phyloP scores from a whole-genome alignment of 1,140 invertebrate species.

The Phymorhynchus buccinoides region DNA sequence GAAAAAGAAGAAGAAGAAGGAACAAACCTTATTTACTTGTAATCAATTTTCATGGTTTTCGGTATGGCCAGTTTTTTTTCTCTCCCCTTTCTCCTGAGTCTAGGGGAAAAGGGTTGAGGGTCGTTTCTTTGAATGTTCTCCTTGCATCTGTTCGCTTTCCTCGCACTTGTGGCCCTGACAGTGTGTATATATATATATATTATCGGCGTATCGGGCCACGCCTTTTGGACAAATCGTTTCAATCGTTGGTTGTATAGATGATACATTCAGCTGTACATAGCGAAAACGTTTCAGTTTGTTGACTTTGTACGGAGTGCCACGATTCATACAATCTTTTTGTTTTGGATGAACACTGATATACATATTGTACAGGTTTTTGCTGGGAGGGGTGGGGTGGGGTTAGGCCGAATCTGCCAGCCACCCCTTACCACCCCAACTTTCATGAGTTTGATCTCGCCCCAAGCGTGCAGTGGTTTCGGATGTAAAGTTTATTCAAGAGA shows the following conservation, averaged over 20 bases:
- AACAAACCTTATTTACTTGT: no score
- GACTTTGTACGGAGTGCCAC: neutral
- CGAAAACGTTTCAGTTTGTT: neutral
- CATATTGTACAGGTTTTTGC: slow-evolving; percentile 12
- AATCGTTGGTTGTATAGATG: neutral
- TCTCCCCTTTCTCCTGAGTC: no score
- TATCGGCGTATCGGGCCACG: no score
- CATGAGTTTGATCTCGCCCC: slow-evolving; percentile 21
- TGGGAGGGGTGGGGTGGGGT: no score
- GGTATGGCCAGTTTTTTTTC: no score
- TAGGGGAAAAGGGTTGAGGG: no score
- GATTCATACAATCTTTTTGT: no score
- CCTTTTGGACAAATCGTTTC: neutral
- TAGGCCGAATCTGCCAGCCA: no score
- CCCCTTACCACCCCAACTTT: no score
- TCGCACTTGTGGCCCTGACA: neutral
- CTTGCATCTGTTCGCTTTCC: neutral
- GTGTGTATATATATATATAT: neutral
- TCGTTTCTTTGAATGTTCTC: no score
- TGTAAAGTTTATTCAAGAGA: neutral
- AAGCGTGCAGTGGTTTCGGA: neutral
- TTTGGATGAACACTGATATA: neutral
- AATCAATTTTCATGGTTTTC: no score
- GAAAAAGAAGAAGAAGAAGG: no score
- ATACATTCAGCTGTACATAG: neutral